Evolutionary conservation across 2,797 vertebrate species (phyloP), one percentile per base, ranked within the genome.

Genomic region (Agapornis canus): DNA sequence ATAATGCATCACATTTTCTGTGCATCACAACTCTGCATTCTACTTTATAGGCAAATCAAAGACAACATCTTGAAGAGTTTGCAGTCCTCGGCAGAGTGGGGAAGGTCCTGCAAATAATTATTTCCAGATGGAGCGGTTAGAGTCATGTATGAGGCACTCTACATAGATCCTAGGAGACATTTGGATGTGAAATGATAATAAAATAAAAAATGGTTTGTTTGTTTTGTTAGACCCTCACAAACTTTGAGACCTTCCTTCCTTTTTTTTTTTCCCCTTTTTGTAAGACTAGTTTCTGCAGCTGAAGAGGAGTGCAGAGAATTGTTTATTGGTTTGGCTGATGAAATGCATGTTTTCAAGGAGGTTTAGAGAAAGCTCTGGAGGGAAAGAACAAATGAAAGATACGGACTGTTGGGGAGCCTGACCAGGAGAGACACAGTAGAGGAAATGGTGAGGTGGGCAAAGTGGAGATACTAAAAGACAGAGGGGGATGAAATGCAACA

Each of bases 381-480:
- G 11, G 71, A 77, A 59, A 75, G 17, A 61, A 9, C 42, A 91
- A 40, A 83, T 65, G 64, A 52, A 83, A 91, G 14, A 49, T 23
- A 20, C 0, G 1, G 37, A 68, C 13, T 61, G 70, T 52, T 2
- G 5, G 18, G 37, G 37, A 92, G 52, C 8, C 11, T 87, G 57
- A 52, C 35, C 17, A 65, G 37, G 43, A 80, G 20, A 82, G 49
- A 61, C 10, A 35, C 11, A 42, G 32, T 16, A 59, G 11, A 5
- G 26, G 12, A 11, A 23, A 31, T 0, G 1, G 18, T 37, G 60
- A 29, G 27, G 26, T n/a, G 19, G 15, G 4, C 12, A 61, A 13
- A 64, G 4, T 23, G 8, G 27, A 32, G 29, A 82, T 10, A 48
- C 8, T 0, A 35, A 0, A 0, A 35, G 49, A 13, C n/a, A 71